A percentile compares a stretch with the other conserved stretches of the same genome.
These are phyloP conservation scores for Conus ventricosus DNA, from an alignment of 1,140 invertebrate species.

Conservation along the genomic window DNA sequence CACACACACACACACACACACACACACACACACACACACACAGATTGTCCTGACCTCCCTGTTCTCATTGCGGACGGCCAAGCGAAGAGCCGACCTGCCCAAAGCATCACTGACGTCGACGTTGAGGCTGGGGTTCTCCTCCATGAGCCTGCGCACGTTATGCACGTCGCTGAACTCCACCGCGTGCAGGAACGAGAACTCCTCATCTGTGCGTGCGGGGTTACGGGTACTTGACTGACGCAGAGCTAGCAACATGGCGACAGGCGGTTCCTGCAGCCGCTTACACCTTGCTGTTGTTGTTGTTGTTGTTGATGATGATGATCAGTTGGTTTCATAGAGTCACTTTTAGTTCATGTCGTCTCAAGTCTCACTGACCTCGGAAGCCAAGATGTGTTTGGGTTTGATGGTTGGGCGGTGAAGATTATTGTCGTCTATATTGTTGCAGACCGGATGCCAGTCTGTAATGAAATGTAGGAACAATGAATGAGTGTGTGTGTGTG, in stretches of 20 bases:
- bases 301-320: neutral
- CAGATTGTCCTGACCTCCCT: conserved; percentile 42
- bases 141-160: conserved; percentile 46
- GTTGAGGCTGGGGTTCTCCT: conserved; percentile 54
- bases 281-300: neutral
- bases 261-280: neutral
- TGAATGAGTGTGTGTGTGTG: neutral
- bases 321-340: too few relatives aligned
- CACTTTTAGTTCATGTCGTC: too few relatives aligned
- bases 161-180: conserved; percentile 57
- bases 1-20: too few relatives aligned
- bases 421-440: too few relatives aligned
- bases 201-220: conserved; percentile 19
- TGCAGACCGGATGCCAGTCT: too few relatives aligned
- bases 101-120: conserved; percentile 56
- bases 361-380: too few relatives aligned
- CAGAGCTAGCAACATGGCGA: neutral
- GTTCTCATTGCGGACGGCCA: conserved; percentile 65
- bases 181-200: conserved; percentile 53
- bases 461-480: neutral
- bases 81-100: conserved; percentile 54
- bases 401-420: too few relatives aligned
- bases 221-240: neutral
- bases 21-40: too few relatives aligned
- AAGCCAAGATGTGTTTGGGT: too few relatives aligned